Conservation (phyloP, 2,888 invertebrate species). For the Hemicrepidius hirtus region DNA sequence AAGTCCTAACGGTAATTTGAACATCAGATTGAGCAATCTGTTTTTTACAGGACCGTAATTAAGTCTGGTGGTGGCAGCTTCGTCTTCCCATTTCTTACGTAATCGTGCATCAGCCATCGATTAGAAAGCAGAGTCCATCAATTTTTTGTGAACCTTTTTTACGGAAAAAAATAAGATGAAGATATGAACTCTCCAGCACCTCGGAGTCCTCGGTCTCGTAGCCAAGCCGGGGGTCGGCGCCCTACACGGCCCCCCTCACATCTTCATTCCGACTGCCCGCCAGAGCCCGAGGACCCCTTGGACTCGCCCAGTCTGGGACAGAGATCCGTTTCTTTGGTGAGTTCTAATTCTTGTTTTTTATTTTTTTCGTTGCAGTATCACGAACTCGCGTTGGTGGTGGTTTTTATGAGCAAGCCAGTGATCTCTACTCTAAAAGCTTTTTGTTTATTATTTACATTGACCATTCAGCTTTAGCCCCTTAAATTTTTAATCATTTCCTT, state of each 20-base stretch:
- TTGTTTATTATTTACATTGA: too few relatives aligned
- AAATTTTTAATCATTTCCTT: too few relatives aligned
- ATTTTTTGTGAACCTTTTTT: conserved; percentile 16
- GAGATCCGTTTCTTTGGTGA: conserved; percentile 64
- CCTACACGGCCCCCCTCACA: conserved; percentile 58
- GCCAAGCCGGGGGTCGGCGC: conserved; percentile 62
- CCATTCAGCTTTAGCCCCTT: too few relatives aligned
- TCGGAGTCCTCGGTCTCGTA: conserved; percentile 60
- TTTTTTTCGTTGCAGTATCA: background rate
- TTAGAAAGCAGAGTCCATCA: conserved; percentile 22
- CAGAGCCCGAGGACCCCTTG: conserved; percentile 56
- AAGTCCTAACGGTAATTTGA: conserved; percentile 13
- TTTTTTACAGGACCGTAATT: conserved; percentile 26
- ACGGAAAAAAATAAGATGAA: conserved; percentile 41
- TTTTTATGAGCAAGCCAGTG: too few relatives aligned
- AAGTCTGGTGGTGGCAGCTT: conserved; percentile 11
- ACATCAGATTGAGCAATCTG: conserved; percentile 16
- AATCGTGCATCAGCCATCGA: conserved; percentile 3
- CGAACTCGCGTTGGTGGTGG: too few relatives aligned
- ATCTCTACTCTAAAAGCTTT: too few relatives aligned
- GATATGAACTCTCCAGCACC: conserved; percentile 62
- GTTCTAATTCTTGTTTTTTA: conserved; percentile 47
- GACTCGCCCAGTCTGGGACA: conserved; percentile 62
- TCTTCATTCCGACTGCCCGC: conserved; percentile 60
- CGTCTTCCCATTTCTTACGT: conserved; percentile 17